Conservation (phyloP, 2,113 vertebrate genomes). For the Benitochromis conjunctus region DNA sequence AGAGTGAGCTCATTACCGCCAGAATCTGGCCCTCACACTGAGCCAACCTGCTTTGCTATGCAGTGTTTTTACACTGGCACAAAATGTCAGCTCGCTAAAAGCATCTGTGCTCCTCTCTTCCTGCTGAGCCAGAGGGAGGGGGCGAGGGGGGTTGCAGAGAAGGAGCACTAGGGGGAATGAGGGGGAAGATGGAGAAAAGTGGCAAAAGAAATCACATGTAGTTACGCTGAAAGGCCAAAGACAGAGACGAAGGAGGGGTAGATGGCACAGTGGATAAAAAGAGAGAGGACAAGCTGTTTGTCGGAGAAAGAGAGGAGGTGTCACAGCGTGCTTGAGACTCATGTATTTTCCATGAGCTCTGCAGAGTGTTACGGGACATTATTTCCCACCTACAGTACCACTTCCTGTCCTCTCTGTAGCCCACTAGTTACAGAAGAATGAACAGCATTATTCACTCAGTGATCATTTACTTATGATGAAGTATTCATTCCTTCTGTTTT, state of each 20-base stretch:
- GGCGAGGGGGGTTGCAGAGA: background rate
- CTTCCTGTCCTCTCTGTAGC: background rate
- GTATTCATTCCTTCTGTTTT: constrained; percentile 9
- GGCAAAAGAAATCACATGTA: constrained; percentile 30
- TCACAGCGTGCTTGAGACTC: constrained; percentile 9
- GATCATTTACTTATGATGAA: background rate
- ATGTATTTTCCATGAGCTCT: constrained; percentile 26
- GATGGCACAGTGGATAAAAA: background rate
- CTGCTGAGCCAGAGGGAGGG: constrained; percentile 20
- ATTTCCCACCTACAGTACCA: constrained; percentile 12
- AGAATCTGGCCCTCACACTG: constrained; percentile 65
- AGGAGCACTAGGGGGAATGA: background rate
- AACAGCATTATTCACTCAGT: background rate
- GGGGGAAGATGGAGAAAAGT: background rate
- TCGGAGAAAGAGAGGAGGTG: constrained; percentile 3
- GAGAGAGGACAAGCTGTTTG: constrained; percentile 32
- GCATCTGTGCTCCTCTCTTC: constrained; percentile 47
- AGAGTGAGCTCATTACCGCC: constrained; percentile 65
- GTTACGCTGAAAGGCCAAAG: constrained; percentile 10
- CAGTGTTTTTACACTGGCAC: constrained; percentile 61
- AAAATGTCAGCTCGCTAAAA: constrained; percentile 69
- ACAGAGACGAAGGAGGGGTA: background rate
- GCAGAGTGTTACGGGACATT: background rate
- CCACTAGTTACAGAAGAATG: background rate
- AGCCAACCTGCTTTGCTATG: constrained; percentile 68